These are phyloP conservation scores for Lycocerus yunnanus DNA, from an alignment of 2,888 invertebrate genomes.

Conservation along the genomic window DNA sequence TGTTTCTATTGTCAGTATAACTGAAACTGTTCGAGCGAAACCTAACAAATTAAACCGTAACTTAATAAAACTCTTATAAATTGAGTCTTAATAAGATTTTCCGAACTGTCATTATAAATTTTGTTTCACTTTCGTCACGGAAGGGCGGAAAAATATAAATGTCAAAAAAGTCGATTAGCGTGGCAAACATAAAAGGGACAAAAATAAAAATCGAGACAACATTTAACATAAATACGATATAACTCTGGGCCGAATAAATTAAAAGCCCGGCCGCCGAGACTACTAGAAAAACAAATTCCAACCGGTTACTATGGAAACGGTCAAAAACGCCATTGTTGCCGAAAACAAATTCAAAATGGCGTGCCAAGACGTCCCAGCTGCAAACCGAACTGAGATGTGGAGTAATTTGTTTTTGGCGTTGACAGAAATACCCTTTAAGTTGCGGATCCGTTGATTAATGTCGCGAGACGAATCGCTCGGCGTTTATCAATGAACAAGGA, in stretches of 20 bases:
- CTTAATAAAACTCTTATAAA: constrained; percentile 19
- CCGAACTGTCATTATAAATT: constrained; percentile 2
- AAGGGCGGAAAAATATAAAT: not conserved
- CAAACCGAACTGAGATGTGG: constrained; percentile 45
- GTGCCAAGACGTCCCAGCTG: constrained; percentile 46
- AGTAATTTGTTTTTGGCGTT: constrained; percentile 51
- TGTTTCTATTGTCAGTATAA: constrained; percentile 29
- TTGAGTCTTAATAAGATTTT: constrained; percentile 22
- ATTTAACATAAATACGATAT: constrained; percentile 50
- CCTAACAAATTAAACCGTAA: constrained; percentile 24
- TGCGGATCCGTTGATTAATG: constrained; percentile 51
- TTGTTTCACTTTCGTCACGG: not conserved
- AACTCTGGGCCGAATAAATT: constrained; percentile 48
- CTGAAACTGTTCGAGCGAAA: constrained; percentile 21
- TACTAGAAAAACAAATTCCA: constrained; percentile 49
- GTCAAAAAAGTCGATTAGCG: constrained; percentile 22
- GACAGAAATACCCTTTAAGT: constrained; percentile 52
- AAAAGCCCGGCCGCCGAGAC: constrained; percentile 43
- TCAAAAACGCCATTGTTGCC: constrained; percentile 51
- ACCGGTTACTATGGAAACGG: constrained; percentile 48
- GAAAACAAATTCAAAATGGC: constrained; percentile 54
- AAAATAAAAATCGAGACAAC: constrained; percentile 45
- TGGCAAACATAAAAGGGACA: constrained; percentile 32
- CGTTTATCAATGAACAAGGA: constrained; percentile 45
- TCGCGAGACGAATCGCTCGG: constrained; percentile 48